Evolutionary conservation across 2,797 vertebrate genomes (phyloP).

Genomic region (Galago senegalensis): DNA sequence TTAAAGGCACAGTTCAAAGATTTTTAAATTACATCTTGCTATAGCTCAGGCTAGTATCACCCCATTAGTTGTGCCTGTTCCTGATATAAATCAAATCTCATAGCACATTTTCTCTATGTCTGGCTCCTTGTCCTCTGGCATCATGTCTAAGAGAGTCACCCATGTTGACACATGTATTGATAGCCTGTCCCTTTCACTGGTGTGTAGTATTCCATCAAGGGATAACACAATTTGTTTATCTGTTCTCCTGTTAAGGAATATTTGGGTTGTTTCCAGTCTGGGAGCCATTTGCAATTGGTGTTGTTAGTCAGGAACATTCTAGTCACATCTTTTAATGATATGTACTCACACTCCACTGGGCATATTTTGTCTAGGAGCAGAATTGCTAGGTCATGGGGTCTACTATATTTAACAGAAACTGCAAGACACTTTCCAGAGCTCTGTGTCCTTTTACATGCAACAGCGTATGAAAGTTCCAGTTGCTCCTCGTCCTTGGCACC

Average conservation of each 20-base stretch:
- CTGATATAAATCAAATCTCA: neutral
- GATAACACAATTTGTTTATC: neutral
- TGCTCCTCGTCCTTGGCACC: neutral
- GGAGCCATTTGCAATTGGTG: neutral
- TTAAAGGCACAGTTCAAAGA: neutral
- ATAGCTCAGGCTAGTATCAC: neutral
- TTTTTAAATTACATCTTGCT: neutral
- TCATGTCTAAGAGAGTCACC: neutral
- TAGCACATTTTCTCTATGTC: neutral
- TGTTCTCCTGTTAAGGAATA: neutral
- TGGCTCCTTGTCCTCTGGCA: neutral
- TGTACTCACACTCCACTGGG: neutral
- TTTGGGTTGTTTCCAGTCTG: neutral
- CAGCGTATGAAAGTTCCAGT: no score
- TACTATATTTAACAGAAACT: neutral
- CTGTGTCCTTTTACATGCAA: neutral
- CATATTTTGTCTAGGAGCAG: neutral
- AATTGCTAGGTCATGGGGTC: neutral
- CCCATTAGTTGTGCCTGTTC: neutral
- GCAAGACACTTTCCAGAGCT: neutral
- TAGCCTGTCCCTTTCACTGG: neutral
- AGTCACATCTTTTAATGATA: neutral
- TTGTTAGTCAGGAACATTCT: neutral
- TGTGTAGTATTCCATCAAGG: no score
- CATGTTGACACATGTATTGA: accelerated